Evolutionary conservation across 37 sponge, comb jelly and placozoan species (phyloP).

Genomic region (Beroe forskalii): DNA sequence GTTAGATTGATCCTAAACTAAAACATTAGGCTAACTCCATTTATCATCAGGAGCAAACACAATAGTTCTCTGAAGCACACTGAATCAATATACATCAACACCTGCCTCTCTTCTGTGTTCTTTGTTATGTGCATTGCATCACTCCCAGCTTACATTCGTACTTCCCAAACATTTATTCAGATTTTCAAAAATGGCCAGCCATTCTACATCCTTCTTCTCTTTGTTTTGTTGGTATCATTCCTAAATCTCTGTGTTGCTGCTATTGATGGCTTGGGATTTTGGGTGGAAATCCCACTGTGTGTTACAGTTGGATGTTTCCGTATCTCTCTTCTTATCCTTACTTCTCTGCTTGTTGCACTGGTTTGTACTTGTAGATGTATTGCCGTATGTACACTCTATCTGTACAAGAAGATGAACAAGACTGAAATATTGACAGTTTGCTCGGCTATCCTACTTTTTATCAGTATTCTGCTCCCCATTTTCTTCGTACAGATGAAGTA

Average conservation of each 20-base stretch:
- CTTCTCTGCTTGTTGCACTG: constrained; percentile 27
- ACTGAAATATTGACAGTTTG: neutral
- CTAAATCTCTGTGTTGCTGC: neutral
- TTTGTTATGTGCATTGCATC: constrained; percentile 26
- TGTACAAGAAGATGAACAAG: constrained; percentile 54
- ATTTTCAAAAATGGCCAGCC: constrained; percentile 57
- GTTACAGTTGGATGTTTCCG: neutral
- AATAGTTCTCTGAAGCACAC: neutral
- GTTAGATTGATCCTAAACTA: too few relatives aligned
- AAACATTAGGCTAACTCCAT: too few relatives aligned
- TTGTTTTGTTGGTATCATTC: neutral
- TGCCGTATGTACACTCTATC: neutral
- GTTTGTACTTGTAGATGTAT: constrained; percentile 32
- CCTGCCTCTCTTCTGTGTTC: neutral
- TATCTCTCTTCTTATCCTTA: neutral
- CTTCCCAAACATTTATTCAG: neutral
- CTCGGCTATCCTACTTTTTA: neutral
- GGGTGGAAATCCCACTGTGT: neutral
- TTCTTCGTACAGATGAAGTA: neutral
- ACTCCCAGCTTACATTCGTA: neutral
- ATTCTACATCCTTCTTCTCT: constrained; percentile 17
- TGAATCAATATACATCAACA: constrained; percentile 40
- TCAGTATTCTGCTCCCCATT: neutral
- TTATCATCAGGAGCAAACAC: neutral
- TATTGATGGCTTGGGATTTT: constrained; percentile 37